Evolutionary conservation across 2,888 invertebrate species (phyloP).

Genomic region (Hofmannophila pseudospretella): DNA sequence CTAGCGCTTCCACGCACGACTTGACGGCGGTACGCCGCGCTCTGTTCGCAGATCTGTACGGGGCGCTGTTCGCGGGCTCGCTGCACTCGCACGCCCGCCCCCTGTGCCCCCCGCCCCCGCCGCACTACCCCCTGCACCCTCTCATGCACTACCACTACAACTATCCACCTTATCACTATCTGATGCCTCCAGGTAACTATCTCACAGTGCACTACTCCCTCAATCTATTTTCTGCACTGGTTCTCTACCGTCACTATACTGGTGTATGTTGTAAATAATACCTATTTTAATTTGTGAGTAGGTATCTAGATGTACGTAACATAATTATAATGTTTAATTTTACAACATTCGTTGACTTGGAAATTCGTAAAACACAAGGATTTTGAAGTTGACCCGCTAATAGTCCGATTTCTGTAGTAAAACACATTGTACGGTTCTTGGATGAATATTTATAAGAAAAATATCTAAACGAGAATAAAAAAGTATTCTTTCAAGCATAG

Average conservation of each 20-base stretch:
- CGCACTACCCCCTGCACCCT: conserved; percentile 72
- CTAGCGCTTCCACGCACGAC: conserved; percentile 61
- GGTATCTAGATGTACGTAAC: too few species aligned
- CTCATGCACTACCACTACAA: conserved; percentile 72
- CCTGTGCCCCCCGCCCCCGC: conserved; percentile 62
- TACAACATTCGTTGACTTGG: too few species aligned
- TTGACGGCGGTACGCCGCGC: conserved; percentile 45
- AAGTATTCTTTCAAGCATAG: too few species aligned
- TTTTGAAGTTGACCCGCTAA: too few species aligned
- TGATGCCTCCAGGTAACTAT: conserved; percentile 70
- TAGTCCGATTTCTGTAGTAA: too few species aligned
- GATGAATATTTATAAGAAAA: too few species aligned
- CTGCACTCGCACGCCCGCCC: conserved; percentile 68
- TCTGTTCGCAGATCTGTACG: conserved; percentile 71
- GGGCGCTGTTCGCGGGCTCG: conserved; percentile 64
- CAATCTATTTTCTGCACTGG: neutral
- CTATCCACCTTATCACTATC: conserved; percentile 67
- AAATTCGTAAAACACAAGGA: too few species aligned
- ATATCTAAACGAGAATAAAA: too few species aligned
- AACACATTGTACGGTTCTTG: too few species aligned
- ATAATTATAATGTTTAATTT: too few species aligned
- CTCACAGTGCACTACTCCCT: conserved; percentile 18
- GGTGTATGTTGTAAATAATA: too few species aligned
- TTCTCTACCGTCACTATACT: neutral
- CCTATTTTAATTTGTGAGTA: too few species aligned